Evolutionary conservation across 2,113 vertebrate genomes (phyloP).

Genomic region (Tenebrosternarchus preto): DNA sequence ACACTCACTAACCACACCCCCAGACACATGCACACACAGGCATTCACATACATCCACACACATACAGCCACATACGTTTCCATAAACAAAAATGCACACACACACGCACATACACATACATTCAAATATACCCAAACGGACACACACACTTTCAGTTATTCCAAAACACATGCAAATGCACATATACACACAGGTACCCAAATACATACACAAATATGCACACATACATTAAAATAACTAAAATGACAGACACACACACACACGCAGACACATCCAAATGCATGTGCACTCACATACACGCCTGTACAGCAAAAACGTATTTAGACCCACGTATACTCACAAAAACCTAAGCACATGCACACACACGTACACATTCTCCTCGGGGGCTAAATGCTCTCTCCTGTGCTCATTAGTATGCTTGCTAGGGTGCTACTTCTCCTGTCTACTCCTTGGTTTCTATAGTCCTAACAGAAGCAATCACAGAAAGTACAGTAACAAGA

Average conservation of each 20-base stretch:
- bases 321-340: neutral
- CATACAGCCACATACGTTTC: no score
- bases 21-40: no score
- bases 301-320: neutral
- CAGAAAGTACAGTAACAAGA: constrained; percentile 37
- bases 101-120: no score
- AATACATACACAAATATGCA: constrained; percentile 21
- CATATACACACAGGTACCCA: no score
- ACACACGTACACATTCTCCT: constrained; percentile 11
- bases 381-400: constrained; percentile 38
- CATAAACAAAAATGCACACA: no score
- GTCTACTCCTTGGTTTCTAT: constrained; percentile 73
- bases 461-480: constrained; percentile 41
- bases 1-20: no score
- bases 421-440: constrained; percentile 71
- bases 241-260: constrained; percentile 42
- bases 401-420: constrained; percentile 75
- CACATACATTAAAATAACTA: no score
- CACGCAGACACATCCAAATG: neutral
- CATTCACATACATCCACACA: no score
- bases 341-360: neutral
- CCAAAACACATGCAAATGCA: no score
- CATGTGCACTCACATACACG: constrained; percentile 16
- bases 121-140: no score
- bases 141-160: no score